Evolutionary conservation across 2,888 invertebrate genomes (phyloP), one percentile per base, ranked within the genome.

Genomic region (Cataglyphis cursor): DNA sequence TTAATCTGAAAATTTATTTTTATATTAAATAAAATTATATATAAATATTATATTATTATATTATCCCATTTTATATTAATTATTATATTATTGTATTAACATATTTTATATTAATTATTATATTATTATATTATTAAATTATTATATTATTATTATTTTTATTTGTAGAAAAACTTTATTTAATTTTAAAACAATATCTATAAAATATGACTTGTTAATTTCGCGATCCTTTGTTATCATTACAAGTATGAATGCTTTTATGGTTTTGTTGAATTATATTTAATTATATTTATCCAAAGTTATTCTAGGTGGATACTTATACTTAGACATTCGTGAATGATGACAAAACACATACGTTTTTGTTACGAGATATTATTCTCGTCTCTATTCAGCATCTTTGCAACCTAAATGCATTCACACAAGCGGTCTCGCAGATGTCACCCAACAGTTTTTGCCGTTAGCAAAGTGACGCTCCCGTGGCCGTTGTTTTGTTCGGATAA

Each of bases 341-440:
- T 28, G 31, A 74, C n/a, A 21, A 48, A 64, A 35, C 31, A 21
- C 21, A 21, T 21, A 18, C 5, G 21, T 75, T 75, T 75, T 75
- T 75, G 62, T 74, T 44, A 9, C 18, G 35, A 15, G 21, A 74
- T 31, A 48, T 74, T 64, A 75, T 75, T 75, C 21, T 35, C 31
- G 10, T 64, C 65, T 48, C 62, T 73, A n/a, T 61, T 41, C 73
- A 73, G 61, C 28, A 73, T 59, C 73, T 73, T 73, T 64, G 44
- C 74, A 64, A 64, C 6, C 31, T 64, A 74, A 48, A 74, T 74
- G 44, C 41, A 74, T 5, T 21, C 21, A 74, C 15, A 74, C 21
- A 31, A 21, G 15, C 41, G n/a, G 44, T 9, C n/a, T 74, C 18
- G n/a, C 65, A 64, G 35, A 64, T 48, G 74, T 48, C 64, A 24